Evolutionary conservation across 2,113 vertebrate species (phyloP), one percentile per base, ranked within the genome.

Genomic region (Actenoides lindsayi): DNA sequence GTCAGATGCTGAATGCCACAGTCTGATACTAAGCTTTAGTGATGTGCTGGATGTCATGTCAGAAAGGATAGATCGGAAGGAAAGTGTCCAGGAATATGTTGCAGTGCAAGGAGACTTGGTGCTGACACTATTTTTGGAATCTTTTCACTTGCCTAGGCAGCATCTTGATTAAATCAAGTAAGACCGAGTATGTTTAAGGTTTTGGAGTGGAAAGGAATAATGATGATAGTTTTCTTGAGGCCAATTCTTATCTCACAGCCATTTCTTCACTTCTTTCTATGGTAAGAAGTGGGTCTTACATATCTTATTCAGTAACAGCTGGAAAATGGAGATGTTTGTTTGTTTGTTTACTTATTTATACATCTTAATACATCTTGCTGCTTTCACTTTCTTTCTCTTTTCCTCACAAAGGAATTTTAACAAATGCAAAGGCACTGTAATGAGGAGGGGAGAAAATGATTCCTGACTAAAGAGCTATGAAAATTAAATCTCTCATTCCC

Each of bases 91-190:
- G 60, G 56, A 75, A 75, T 71, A 46, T 41, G 83, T 13, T 95
- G 69, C 78, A 60, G 51, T 78, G 60, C 83, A 70, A 70, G 56
- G 48, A 60, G 53, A 53, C 67, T 51, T 7, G 27, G 48, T 91
- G 90, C 74, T 83, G 57, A 44, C 18, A 1, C 35, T 90, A 13
- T 90, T 83, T 91, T 73, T 85, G 76, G 89, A 89, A 74, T 54
- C 65, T 56, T 60, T 82, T 83, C 39, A 33, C 54, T 89, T 87
- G 80, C 37, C 51, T 39, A 37, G 73, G 80, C 73, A 93, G 51
- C 41, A 51, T 67, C 59, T 74, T 90, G 93, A 67, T 81, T 77
- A 94, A 83, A 95, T 90, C 31, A 77, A 80, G 37, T 24, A 80
- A 53, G 70, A 83, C 68, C 74, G 76, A 86, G 41, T 67, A 35